Conservation (phyloP, 2,797 vertebrate genomes). For the Balearica regulorum region DNA sequence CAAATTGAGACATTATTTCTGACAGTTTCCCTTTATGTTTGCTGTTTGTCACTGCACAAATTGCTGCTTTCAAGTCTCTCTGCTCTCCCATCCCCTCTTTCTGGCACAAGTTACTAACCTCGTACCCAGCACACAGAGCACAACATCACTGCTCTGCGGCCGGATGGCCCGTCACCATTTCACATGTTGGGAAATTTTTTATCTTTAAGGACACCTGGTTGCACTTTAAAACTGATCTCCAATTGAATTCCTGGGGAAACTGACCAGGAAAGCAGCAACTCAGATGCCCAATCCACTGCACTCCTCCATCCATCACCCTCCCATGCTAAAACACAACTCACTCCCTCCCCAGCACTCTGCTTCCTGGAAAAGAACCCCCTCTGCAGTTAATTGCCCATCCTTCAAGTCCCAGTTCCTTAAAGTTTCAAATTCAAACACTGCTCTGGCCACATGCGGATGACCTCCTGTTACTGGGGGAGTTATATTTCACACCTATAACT, state of each 20-base stretch:
- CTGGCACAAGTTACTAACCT: not conserved
- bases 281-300: not conserved
- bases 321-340: not conserved
- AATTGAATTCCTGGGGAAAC: not conserved
- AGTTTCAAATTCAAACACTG: not conserved
- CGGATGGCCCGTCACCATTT: not conserved
- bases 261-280: not conserved
- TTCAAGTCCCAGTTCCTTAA: not conserved
- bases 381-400: too few species aligned
- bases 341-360: accelerated
- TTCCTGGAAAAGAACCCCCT: not conserved
- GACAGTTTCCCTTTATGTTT: not conserved
- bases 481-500: not conserved
- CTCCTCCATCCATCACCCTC: not conserved
- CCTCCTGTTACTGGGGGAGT: not conserved
- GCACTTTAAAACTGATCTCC: not conserved
- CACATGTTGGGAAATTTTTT: not conserved
- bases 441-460: not conserved
- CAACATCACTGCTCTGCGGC: not conserved
- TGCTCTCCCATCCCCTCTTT: not conserved
- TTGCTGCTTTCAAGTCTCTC: not conserved
- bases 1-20: not conserved
- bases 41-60: not conserved
- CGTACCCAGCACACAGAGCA: accelerated
- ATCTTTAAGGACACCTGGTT: not conserved